A percentile compares a stretch with the other conserved stretches of the same genome.
These are phyloP conservation scores for Latrodectus elegans DNA, from an alignment of 2,888 invertebrate species.

Conservation along the genomic window DNA sequence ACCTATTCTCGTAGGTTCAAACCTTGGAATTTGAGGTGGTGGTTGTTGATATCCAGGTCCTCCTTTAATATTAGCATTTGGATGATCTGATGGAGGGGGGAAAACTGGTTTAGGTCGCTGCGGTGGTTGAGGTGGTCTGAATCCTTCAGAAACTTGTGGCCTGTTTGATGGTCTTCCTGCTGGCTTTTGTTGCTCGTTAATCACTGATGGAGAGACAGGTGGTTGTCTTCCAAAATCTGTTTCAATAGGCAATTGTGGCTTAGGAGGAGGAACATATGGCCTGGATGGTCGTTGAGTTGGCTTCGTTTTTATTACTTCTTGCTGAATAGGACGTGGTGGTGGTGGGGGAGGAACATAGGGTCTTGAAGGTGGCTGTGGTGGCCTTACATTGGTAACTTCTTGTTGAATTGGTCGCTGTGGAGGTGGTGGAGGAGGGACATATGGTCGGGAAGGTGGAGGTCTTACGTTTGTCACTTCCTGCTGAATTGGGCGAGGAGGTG, in stretches of 20 bases:
- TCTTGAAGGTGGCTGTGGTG: conserved; percentile 6
- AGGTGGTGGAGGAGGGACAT: conserved; percentile 8
- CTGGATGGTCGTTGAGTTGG: conserved; percentile 8
- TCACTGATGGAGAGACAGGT: conserved; percentile 50
- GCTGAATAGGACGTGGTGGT: conserved; percentile 32
- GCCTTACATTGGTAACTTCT: neutral
- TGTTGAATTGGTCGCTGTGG: conserved; percentile 27
- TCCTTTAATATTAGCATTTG: conserved; percentile 64
- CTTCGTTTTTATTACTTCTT: conserved; percentile 16
- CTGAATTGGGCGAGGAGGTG: conserved; percentile 44
- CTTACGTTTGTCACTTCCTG: conserved; percentile 21
- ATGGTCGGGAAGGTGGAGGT: conserved; percentile 21
- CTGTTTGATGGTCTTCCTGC: conserved; percentile 35
- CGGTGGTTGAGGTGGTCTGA: conserved; percentile 41
- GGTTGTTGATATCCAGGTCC: conserved; percentile 65
- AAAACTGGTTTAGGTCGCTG: conserved; percentile 50
- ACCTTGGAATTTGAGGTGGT: conserved; percentile 56
- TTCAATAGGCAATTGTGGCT: conserved; percentile 14
- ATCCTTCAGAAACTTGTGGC: conserved; percentile 52
- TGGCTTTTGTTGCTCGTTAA: conserved; percentile 55
- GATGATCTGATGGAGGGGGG: conserved; percentile 59
- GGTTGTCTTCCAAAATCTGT: conserved; percentile 31
- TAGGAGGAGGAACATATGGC: conserved; percentile 1
- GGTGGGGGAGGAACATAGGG: conserved; percentile 31
- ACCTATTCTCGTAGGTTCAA: conserved; percentile 50